Conservation (phyloP, 1,140 invertebrate genomes). For the Sminthurinus signatus region DNA sequence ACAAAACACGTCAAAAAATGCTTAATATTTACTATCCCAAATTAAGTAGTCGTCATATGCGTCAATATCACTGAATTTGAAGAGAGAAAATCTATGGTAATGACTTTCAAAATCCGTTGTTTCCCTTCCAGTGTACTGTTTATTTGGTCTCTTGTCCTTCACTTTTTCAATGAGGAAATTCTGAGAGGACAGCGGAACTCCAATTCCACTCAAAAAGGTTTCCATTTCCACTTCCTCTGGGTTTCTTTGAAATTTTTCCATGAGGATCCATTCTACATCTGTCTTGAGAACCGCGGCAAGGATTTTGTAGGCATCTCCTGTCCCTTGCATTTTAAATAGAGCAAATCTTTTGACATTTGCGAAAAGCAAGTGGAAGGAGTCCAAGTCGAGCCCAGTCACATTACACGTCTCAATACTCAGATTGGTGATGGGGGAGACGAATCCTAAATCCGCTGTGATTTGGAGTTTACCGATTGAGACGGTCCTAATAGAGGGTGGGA, state of each 20-base stretch:
- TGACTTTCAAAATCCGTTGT: slow-evolving; percentile 14
- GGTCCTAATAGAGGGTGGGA: slow-evolving; percentile 5
- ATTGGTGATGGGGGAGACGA: not conserved
- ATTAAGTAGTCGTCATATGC: slow-evolving; percentile 16
- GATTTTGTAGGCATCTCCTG: not conserved
- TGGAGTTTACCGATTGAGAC: slow-evolving; percentile 17
- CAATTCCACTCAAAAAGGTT: slow-evolving; percentile 1
- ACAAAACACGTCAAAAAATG: too few species aligned
- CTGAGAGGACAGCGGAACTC: not conserved
- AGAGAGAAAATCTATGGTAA: slow-evolving; percentile 14
- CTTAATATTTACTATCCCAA: too few species aligned
- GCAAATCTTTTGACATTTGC: slow-evolving; percentile 14
- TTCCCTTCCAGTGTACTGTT: not conserved
- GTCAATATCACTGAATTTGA: slow-evolving; percentile 20
- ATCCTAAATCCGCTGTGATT: not conserved
- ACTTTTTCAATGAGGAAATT: too few species aligned
- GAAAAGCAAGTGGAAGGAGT: slow-evolving; percentile 4
- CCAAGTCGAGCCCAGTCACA: slow-evolving; percentile 1
- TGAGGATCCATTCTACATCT: slow-evolving; percentile 1
- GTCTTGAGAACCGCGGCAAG: not conserved
- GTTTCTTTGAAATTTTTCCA: slow-evolving; percentile 2
- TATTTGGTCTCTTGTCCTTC: too few species aligned
- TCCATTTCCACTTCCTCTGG: not conserved
- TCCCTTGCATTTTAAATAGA: slow-evolving; percentile 5
- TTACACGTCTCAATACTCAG: slow-evolving; percentile 16